Evolutionary conservation across 1,140 invertebrate genomes (phyloP).

Genomic region (Caenorhabditis inopinata): DNA sequence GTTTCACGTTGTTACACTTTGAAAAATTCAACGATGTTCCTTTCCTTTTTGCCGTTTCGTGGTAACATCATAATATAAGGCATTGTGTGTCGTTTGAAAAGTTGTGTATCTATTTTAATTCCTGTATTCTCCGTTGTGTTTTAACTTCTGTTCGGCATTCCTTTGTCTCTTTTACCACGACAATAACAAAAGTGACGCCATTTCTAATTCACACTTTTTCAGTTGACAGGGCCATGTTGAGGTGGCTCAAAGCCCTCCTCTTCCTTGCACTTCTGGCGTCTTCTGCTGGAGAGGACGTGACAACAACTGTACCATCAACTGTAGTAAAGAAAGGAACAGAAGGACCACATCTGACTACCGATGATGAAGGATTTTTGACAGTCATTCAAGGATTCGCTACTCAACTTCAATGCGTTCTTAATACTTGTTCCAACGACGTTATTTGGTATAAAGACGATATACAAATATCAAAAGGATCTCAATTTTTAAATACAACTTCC

Average conservation of each 20-base stretch:
- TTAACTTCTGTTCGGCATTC: no score
- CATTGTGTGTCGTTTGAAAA: no score
- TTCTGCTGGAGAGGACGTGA: neutral
- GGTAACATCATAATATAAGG: no score
- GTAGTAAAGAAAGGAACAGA: neutral
- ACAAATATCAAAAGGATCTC: constrained; percentile 47
- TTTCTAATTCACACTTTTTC: neutral
- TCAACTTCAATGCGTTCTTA: constrained; percentile 51
- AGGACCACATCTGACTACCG: neutral
- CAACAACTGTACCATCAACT: neutral
- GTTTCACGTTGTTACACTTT: no score
- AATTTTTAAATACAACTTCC: constrained; percentile 40
- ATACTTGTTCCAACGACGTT: constrained; percentile 45
- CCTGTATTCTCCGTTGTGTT: neutral
- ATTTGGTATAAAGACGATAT: constrained; percentile 50
- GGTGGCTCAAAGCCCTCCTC: neutral
- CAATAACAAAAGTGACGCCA: neutral
- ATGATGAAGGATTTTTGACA: constrained; percentile 45
- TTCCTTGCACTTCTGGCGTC: neutral
- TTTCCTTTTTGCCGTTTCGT: neutral
- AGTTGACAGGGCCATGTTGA: neutral
- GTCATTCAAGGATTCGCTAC: constrained; percentile 53
- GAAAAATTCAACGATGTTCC: no score
- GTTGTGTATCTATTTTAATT: neutral
- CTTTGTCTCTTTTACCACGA: neutral